Evolutionary conservation across 2,113 vertebrate species (phyloP), one percentile per base, ranked within the genome.

Genomic region (Mirza zaza): DNA sequence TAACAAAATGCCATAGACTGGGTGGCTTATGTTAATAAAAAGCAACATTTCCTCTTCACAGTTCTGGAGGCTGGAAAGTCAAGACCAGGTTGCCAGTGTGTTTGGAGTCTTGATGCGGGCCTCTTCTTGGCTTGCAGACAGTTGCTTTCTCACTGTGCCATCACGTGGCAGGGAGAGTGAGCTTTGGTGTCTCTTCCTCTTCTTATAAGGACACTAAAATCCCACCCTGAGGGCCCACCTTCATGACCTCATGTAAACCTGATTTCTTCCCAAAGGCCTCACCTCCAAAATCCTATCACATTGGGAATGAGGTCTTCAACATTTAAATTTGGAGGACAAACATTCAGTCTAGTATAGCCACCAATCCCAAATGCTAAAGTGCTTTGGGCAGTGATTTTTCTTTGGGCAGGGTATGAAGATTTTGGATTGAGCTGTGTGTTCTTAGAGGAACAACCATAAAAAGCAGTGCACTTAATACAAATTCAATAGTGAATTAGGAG

Each of bases 161-260:
- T 82, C 25, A 29, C 5, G 18, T 29, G 57, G 15, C 23, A 36
- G 27, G 18, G 7, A 42, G 50, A 36, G 8, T 29, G 2, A 17
- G 14, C 5, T 27, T 61, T 42, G 7, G 3, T 34, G 4, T 61
- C 20, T 25, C n/a, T 65, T 59, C 32, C 50, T 36, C 12, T 90
- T 34, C 27, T 52, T 23, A 12, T 23, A 27, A 21, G 32, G 29
- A 5, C 6, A 39, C 0, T 36, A 1, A 18, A 57, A 48, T 45
- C 17, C 15, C 50, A n/a, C 45, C 4, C 2, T 13, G 27, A 68
- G 18, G 29, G 1, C 1, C 34, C 17, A 52, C 4, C 8, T 20
- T 61, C n/a, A 1, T 8, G 39, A 39, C n/a, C 21, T 77, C 27
- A 11, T 79, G 2, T 57, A 25, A 48, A 39, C 25, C 67, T 55